Evolutionary conservation across 2,888 invertebrate genomes (phyloP), one percentile per base, ranked within the genome.

Genomic region (Bombylius discolor): DNA sequence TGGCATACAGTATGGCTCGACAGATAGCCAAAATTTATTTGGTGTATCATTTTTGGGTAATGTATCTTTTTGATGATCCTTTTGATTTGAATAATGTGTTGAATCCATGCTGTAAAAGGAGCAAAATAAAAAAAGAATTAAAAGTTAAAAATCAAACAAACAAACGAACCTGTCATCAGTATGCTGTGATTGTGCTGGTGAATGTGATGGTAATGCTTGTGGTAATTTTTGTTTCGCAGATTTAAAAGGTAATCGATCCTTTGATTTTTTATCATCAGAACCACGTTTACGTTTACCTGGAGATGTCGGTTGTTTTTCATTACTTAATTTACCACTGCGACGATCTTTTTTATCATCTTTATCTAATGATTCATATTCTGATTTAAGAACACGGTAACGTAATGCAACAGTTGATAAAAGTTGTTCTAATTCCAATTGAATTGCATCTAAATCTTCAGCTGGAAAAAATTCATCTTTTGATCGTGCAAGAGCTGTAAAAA

Each of bases 1-100:
- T 56, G 92, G 90, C 59, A 88, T 84, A 72, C 94, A 95, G 69
- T 91, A 96, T 0, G 93, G 90, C 71, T 96, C 95, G 2, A 96
- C 87, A 4, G 90, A 91, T 45, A 88, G 82, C 96, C 96, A 97
- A 76, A 96, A 96, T 71, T 92, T 89, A 67, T 93, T 92, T 11
- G 94, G 90, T 56, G 88, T 89, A 73, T 96, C 95, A 71, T 95
- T 94, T 74, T 90, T 91, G 23, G 88, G 87, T 56, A 88, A 71
- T 34, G 84, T 73, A 55, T 86, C 75, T 67, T 87, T 86, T 4
- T 82, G 81, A 51, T 82, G 73, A 64, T 86, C 85, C 51, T 83
- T 76, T 65, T 83, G 51, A 36, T 51, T n/a, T 11, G 44, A 44
- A 14, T 52, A 39, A 14, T 52, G 47, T 12, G 33, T 5, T 13